A percentile compares a stretch with the other conserved stretches of the same genome.
These are phyloP conservation scores for Synanthedon tipuliformis DNA, from an alignment of 2,888 invertebrate genomes.

Conservation along the genomic window DNA sequence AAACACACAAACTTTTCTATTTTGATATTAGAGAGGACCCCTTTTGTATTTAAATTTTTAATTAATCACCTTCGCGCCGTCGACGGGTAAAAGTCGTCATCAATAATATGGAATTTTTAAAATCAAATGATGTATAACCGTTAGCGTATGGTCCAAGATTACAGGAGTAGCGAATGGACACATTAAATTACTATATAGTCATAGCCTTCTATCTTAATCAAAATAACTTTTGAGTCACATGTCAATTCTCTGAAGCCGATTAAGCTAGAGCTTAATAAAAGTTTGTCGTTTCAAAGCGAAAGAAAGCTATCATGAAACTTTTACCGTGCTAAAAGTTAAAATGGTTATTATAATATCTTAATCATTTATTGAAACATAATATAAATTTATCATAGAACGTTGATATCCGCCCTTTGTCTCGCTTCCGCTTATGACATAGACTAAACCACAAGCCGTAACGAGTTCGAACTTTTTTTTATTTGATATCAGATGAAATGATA, in stretches of 20 bases:
- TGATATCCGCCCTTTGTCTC: not conserved
- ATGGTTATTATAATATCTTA: too few species aligned
- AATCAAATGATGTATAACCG: constrained; percentile 1
- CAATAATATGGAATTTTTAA: constrained; percentile 9
- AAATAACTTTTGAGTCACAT: too few species aligned
- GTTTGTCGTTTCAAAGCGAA: too few species aligned
- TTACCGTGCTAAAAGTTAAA: too few species aligned
- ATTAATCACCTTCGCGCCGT: constrained; percentile 12
- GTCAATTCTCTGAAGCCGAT: too few species aligned
- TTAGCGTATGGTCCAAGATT: not conserved
- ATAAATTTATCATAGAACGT: too few species aligned
- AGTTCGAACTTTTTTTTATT: constrained; percentile 2
- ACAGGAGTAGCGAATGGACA: not conserved
- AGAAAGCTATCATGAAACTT: too few species aligned
- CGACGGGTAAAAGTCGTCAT: constrained; percentile 12
- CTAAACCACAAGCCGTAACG: not conserved
- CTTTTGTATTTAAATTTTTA: constrained; percentile 6
- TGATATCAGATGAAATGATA: constrained; percentile 5
- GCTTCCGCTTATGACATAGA: not conserved
- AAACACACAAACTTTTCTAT: too few species aligned
- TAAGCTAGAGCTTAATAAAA: too few species aligned
- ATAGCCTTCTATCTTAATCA: too few species aligned
- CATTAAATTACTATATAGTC: too few species aligned
- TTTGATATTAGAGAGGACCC: not conserved
- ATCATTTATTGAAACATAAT: too few species aligned